Percentiles rank a stretch among this genome's conserved stretches.
Evolutionary conservation across 2,113 vertebrate species (phyloP).

Genomic region (Chrysemys picta): DNA sequence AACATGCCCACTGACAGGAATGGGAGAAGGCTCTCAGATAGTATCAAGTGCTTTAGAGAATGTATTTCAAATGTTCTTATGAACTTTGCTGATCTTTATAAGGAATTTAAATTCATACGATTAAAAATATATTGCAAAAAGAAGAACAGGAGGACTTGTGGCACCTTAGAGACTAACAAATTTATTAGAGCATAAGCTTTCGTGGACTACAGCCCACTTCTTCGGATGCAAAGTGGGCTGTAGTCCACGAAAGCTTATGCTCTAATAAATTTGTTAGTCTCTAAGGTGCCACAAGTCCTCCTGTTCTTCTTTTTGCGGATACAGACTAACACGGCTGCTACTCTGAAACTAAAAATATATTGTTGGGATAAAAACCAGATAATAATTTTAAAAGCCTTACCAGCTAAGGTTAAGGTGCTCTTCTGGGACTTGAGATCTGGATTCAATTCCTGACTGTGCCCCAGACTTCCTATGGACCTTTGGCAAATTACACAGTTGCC

Average conservation of each 20-base stretch:
- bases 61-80: background rate
- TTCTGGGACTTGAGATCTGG: background rate
- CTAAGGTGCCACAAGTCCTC: no score
- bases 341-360: background rate
- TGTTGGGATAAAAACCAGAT: background rate
- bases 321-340: no score
- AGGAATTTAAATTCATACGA: background rate
- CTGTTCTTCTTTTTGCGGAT: no score
- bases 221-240: no score
- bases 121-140: background rate
- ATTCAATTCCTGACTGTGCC: background rate
- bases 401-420: background rate
- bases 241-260: no score
- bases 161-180: no score
- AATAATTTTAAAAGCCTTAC: background rate
- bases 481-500: background rate
- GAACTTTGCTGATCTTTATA: background rate
- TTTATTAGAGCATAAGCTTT: no score
- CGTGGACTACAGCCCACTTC: no score
- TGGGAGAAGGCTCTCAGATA: background rate
- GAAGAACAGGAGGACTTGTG: no score
- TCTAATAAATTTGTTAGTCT: no score
- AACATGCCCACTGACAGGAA: rapidly evolving
- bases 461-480: background rate
- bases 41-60: background rate